Base-by-base conservation (phyloP, 1,140 invertebrate genomes). In the Nixonia krombeini region DNA sequence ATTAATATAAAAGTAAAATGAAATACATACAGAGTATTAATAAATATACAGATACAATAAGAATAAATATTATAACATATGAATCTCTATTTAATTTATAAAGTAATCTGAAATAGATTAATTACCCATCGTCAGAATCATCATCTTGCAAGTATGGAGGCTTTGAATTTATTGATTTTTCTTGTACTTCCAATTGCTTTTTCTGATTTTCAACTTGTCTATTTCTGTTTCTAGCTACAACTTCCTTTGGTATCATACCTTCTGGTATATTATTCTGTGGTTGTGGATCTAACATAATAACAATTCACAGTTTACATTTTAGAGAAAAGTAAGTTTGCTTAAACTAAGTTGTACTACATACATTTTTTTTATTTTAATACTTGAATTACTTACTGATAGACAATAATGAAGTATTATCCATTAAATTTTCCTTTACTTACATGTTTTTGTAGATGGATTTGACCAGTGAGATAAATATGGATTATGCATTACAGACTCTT, bases 81-180 rank as follows among this genome's bases (percentile, higher is more conserved):
- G n/a, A n/a, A n/a, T n/a, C n/a, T n/a, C n/a, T n/a, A n/a, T n/a
- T n/a, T n/a, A n/a, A n/a, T n/a, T n/a, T n/a, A n/a, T n/a, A n/a
- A n/a, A n/a, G n/a, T n/a, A n/a, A n/a, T n/a, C n/a, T 29, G 15
- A 26, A 31, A 37, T 7, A 26, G 51, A 47, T 47, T 17, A 46
- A 18, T 59, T 84, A 87, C 86, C 87, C 87, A 70, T 88, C 87
- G 55, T 87, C 86, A 7, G 82, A 86, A 70, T 86, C 84, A 0
- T 82, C 76, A 18, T 76, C 72, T 52, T 65, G 72, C 28, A 28
- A 49, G 40, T 10, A 15, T 7, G 35, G 16, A 26, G 47, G 8
- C 42, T 61, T 74, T 8, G 10, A n/a, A 31, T 5, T 38, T 21
- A 47, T n/a, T 38, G 67, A 40, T 26, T 40, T 49, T 15, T 63